Evolutionary conservation across 2,888 invertebrate species (phyloP).

Genomic region (Macrophya annulata): DNA sequence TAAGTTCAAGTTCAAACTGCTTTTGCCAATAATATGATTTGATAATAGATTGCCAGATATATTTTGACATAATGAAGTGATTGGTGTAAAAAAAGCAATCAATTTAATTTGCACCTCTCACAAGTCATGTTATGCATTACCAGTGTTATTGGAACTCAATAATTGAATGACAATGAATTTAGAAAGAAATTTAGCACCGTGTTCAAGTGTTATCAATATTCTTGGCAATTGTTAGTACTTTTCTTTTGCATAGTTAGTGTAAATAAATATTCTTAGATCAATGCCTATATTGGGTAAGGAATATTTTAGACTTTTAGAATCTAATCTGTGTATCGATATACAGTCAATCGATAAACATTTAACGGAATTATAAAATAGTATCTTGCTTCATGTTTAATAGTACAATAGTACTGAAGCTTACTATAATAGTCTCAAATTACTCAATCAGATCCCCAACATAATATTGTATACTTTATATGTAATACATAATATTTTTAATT

Average conservation of each 20-base stretch:
- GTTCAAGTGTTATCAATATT: constrained; percentile 2
- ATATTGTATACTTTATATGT: constrained; percentile 29
- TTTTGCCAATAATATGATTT: not conserved
- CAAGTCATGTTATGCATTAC: not conserved
- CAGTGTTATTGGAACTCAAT: not conserved
- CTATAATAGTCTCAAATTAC: not conserved
- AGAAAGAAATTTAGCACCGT: not conserved
- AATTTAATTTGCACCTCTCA: constrained; percentile 5
- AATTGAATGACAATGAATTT: constrained; percentile 17
- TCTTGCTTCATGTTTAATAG: constrained; percentile 1
- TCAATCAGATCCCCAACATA: constrained; percentile 3
- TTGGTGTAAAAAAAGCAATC: not conserved
- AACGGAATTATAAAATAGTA: not conserved
- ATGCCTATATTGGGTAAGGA: constrained; percentile 1
- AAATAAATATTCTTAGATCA: not conserved
- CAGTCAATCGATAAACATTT: constrained; percentile 10
- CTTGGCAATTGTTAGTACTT: not conserved
- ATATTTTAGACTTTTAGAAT: not conserved
- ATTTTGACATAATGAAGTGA: not conserved
- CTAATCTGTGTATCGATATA: not conserved
- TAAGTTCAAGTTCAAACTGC: not conserved
- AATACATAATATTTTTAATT: constrained; percentile 37
- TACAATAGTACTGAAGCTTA: not conserved
- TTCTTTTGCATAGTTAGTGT: constrained; percentile 7
- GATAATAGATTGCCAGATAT: not conserved